These are phyloP conservation scores for Calliphora vomitoria DNA, from an alignment of 2,888 invertebrate genomes.

Conservation along the genomic window DNA sequence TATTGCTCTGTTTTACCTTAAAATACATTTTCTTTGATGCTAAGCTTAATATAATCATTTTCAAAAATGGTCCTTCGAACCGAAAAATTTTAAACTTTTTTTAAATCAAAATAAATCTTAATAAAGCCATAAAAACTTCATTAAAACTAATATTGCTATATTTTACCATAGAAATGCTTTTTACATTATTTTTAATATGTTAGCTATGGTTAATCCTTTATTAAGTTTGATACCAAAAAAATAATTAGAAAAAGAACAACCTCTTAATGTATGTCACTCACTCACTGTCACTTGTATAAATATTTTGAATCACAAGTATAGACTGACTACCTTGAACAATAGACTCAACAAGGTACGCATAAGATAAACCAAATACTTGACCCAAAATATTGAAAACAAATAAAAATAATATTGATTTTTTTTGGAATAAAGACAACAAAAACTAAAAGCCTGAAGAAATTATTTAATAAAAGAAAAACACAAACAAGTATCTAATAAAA, in stretches of 20 bases:
- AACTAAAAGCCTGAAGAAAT: conserved; percentile 23
- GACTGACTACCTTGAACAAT: conserved; percentile 72
- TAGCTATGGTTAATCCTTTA: neutral
- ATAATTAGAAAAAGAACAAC: neutral
- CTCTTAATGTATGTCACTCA: conserved; percentile 3
- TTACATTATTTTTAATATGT: too few species aligned
- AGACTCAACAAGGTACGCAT: conserved; percentile 31
- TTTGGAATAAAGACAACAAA: neutral
- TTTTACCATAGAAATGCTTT: too few species aligned
- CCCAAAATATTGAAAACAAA: conserved; percentile 50
- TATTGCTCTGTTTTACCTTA: too few species aligned
- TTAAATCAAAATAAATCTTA: too few species aligned
- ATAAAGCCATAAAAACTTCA: too few species aligned
- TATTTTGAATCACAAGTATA: conserved; percentile 22
- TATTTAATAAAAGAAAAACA: conserved; percentile 30
- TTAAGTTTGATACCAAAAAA: neutral
- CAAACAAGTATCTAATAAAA: neutral
- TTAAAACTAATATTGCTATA: too few species aligned
- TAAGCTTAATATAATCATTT: too few species aligned
- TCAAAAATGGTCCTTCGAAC: too few species aligned
- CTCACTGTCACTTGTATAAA: neutral
- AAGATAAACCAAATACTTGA: conserved; percentile 64
- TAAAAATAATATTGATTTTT: conserved; percentile 46
- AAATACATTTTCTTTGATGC: too few species aligned
- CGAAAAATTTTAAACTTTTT: too few species aligned